These are phyloP conservation scores for Drosophila borealis DNA, from an alignment of 2,888 invertebrate genomes.

Conservation along the genomic window DNA sequence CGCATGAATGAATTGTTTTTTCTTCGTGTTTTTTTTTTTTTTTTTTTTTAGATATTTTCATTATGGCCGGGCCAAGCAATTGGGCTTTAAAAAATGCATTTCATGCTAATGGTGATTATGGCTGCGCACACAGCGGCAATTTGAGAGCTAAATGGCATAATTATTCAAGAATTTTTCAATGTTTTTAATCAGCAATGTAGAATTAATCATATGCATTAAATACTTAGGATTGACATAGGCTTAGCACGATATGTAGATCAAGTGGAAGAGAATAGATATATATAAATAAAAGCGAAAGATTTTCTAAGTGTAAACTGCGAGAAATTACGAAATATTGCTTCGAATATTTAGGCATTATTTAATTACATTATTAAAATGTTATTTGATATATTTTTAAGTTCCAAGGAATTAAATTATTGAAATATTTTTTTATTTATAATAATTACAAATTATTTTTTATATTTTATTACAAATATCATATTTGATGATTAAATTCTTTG, in stretches of 20 bases:
- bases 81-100: slow-evolving; percentile 52
- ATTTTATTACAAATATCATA: too few relatives aligned
- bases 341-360: too few relatives aligned
- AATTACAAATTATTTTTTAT: too few relatives aligned
- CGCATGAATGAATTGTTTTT: slow-evolving; percentile 63
- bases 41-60: slow-evolving; percentile 3
- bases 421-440: too few relatives aligned
- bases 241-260: not conserved
- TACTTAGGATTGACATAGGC: not conserved
- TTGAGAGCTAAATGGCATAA: slow-evolving; percentile 6
- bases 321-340: too few relatives aligned
- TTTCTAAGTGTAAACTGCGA: too few relatives aligned
- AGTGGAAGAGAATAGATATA: too few relatives aligned
- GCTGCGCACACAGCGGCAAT: slow-evolving; percentile 36
- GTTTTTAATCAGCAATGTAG: slow-evolving; percentile 18
- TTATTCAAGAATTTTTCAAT: slow-evolving; percentile 33
- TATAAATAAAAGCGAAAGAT: not conserved
- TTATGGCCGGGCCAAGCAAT: slow-evolving; percentile 39
- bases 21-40: not conserved
- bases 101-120: slow-evolving; percentile 58
- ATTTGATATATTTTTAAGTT: too few relatives aligned
- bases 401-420: too few relatives aligned
- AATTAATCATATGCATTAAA: not conserved
- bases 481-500: too few relatives aligned
- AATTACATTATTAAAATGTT: too few relatives aligned